Percentiles rank a stretch among this genome's conserved stretches.
phyloP scores from a whole-genome alignment of 2,113 vertebrate species.

The Bungarus multicinctus region DNA sequence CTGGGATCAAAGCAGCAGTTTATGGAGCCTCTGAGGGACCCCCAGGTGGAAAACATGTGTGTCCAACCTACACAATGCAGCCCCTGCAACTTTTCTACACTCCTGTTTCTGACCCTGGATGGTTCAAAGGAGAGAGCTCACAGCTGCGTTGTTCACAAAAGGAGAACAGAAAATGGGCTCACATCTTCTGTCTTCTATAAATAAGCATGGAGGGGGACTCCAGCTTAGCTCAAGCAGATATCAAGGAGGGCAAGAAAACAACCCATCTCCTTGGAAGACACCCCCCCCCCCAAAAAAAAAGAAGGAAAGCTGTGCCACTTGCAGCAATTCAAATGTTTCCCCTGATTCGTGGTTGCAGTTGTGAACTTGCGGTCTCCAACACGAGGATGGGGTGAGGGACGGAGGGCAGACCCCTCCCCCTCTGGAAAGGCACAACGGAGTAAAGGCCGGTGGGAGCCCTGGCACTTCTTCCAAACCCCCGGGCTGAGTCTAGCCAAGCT shows the following conservation, averaged over 20 bases:
- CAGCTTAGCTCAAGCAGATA: not conserved
- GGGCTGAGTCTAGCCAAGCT: not conserved
- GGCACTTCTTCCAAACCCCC: not conserved
- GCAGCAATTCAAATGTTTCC: not conserved
- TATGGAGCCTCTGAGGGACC: not conserved
- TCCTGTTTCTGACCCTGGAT: not conserved
- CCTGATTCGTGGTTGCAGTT: not conserved
- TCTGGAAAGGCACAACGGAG: not conserved
- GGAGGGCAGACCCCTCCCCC: not conserved
- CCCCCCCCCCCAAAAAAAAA: not conserved
- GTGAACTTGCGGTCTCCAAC: not conserved
- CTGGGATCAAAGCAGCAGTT: not conserved
- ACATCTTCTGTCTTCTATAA: not conserved
- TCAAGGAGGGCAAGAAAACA: not conserved
- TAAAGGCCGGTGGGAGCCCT: not conserved
- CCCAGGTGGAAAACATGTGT: not conserved
- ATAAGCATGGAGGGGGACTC: not conserved
- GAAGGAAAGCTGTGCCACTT: not conserved
- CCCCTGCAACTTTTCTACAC: not conserved
- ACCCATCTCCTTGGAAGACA: not conserved
- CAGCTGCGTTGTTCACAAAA: not conserved
- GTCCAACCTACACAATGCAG: not conserved
- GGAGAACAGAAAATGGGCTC: not conserved
- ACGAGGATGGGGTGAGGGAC: not conserved
- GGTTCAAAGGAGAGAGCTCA: not conserved